Evolutionary conservation across 2,797 vertebrate genomes (phyloP).

Genomic region (Gymnopithys bicolor): DNA sequence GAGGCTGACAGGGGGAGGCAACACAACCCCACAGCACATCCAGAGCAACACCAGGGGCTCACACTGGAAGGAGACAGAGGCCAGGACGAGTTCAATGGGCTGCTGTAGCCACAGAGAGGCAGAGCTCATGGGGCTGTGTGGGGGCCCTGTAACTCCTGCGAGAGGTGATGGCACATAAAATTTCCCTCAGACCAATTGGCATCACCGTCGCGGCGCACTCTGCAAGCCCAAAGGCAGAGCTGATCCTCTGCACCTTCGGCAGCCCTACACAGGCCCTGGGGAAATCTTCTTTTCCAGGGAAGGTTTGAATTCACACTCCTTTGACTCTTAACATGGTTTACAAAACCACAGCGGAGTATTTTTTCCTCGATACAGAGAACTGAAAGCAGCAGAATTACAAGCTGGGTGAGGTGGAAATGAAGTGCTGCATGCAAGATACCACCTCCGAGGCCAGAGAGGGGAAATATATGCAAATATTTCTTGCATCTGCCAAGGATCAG

Average conservation of each 20-base stretch:
- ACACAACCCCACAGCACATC: fast-evolving
- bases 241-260: not conserved
- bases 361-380: not conserved
- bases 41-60: not conserved
- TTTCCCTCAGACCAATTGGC: not conserved
- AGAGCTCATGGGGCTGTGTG: not conserved
- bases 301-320: conserved; percentile 51
- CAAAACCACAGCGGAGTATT: conserved; percentile 32
- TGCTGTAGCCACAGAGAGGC: not conserved
- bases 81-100: not conserved
- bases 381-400: conserved; percentile 10
- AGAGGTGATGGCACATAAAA: fast-evolving
- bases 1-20: fast-evolving
- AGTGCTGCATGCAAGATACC: not conserved
- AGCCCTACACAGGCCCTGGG: not conserved
- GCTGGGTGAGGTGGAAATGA: not conserved
- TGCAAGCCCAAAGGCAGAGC: not conserved
- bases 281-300: not conserved
- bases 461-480: not conserved
- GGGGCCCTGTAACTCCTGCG: not conserved
- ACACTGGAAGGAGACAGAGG: not conserved
- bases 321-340: conserved; percentile 39
- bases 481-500: not conserved
- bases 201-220: not conserved
- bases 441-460: not conserved